These are phyloP conservation scores for Drosophila rufa DNA, from an alignment of 1,140 invertebrate species.

Conservation along the genomic window DNA sequence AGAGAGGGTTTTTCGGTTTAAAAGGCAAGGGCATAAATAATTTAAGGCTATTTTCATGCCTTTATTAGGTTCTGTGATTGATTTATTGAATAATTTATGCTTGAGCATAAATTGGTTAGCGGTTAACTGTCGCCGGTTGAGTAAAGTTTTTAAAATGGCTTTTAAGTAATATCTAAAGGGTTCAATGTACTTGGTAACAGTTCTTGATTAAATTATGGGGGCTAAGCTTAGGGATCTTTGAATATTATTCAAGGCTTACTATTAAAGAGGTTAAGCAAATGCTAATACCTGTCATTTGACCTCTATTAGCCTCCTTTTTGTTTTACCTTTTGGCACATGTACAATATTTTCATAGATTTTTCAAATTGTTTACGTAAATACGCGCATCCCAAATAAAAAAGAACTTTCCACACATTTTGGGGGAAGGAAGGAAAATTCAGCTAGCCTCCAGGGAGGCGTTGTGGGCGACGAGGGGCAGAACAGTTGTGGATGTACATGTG, in stretches of 20 bases:
- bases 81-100: constrained; percentile 47
- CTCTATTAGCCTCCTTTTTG: constrained; percentile 1
- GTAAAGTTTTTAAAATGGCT: neutral
- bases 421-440: constrained; percentile 16
- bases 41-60: constrained; percentile 44
- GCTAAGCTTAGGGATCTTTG: too few species aligned
- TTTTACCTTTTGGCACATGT: constrained; percentile 17
- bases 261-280: neutral
- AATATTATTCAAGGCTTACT: neutral
- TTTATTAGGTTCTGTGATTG: constrained; percentile 46
- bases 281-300: neutral
- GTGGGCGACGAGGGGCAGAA: constrained; percentile 10
- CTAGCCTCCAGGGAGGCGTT: constrained; percentile 15
- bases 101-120: neutral
- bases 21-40: constrained; percentile 37
- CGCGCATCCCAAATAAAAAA: constrained; percentile 58
- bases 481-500: constrained; percentile 31
- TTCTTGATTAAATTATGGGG: too few species aligned
- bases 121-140: neutral
- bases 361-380: constrained; percentile 75
- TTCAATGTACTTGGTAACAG: neutral
- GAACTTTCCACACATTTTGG: constrained; percentile 27
- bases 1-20: neutral
- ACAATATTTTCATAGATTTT: constrained; percentile 64
- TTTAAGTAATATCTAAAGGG: neutral